Base-by-base conservation (phyloP, 2,797 vertebrate genomes). In the Eulemur coronatus region DNA sequence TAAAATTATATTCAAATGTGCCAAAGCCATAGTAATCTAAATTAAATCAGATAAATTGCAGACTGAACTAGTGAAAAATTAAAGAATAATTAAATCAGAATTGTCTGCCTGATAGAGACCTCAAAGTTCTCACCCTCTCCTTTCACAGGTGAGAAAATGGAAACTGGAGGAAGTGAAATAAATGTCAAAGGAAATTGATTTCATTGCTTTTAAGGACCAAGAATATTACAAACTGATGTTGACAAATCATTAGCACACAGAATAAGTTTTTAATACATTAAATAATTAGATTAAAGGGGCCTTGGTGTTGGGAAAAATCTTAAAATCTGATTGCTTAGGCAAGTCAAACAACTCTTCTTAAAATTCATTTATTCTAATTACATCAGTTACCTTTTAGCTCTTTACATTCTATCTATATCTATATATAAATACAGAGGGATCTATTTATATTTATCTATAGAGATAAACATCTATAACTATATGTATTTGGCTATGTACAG, bases 31-130 rank as follows among this genome's bases (percentile, higher is more conserved):
- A 78, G 73, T 85, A 81, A 69, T 57, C 55, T 57, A 91, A 92
- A 85, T 93, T 76, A 96, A 94, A 76, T 22, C 30, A 67, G 69
- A 93, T 75, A 95, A 95, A 93, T 20, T 38, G 14, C 52, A 80
- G 75, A 30, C 80, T 69, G 35, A 93, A 84, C 89, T 67, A 70
- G 14, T 61, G 46, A 63, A 96, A 96, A 96, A 94, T 94, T 89
- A 94, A 79, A 79, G 73, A 95, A 90, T 35, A 92, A 88, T 93
- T 86, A 94, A 95, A 46, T 75, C n/a, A 10, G 46, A 90, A 75
- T 96, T 88, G 90, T 92, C 78, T 96, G 67, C 67, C 81, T 81
- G 52, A 91, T 79, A 87, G 87, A 96, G 63, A 94, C 38, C 57
- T 72, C 63, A 80, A 65, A 96, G 46, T 2, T 94, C 22, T 87